Percentiles rank a stretch among this genome's conserved stretches.
These are phyloP conservation scores for Brachyistius frenatus DNA, from an alignment of 2,113 vertebrate genomes.

Conservation along the genomic window DNA sequence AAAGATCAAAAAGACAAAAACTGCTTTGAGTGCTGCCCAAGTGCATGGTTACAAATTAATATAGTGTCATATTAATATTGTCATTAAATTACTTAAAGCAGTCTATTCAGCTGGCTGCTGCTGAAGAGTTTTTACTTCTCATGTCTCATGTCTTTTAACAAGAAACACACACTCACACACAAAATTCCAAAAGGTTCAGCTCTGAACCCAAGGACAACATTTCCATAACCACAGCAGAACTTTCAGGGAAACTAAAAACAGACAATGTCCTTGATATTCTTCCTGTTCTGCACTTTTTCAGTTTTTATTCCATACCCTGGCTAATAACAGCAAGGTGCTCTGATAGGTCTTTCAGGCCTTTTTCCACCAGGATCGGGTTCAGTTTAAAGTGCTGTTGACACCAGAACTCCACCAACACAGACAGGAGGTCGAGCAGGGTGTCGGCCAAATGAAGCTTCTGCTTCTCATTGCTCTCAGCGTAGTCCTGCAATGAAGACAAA, in stretches of 20 bases:
- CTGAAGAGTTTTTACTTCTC: too few relatives aligned
- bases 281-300: not conserved
- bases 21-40: too few relatives aligned
- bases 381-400: slow-evolving; percentile 87
- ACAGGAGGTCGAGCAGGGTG: slow-evolving; percentile 87
- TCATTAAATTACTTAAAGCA: not conserved
- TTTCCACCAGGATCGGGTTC: slow-evolving; percentile 86
- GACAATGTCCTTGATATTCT: not conserved
- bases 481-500: slow-evolving; percentile 50
- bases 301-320: slow-evolving; percentile 82
- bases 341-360: slow-evolving; percentile 87
- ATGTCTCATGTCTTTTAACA: too few relatives aligned
- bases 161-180: too few relatives aligned
- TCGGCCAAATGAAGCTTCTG: slow-evolving; percentile 71
- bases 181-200: not conserved
- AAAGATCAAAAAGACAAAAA: too few relatives aligned
- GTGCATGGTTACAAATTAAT: too few relatives aligned
- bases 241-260: slow-evolving; percentile 1
- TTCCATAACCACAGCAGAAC: not conserved
- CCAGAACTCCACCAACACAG: slow-evolving; percentile 92
- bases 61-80: not conserved
- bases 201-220: slow-evolving; percentile 6
- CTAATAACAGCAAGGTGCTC: slow-evolving; percentile 88
- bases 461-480: slow-evolving; percentile 24
- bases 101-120: not conserved